A percentile compares a stretch with the other conserved stretches of the same genome.
phyloP scores from a whole-genome alignment of 2,113 vertebrate genomes.

The Osmerus eperlanus region DNA sequence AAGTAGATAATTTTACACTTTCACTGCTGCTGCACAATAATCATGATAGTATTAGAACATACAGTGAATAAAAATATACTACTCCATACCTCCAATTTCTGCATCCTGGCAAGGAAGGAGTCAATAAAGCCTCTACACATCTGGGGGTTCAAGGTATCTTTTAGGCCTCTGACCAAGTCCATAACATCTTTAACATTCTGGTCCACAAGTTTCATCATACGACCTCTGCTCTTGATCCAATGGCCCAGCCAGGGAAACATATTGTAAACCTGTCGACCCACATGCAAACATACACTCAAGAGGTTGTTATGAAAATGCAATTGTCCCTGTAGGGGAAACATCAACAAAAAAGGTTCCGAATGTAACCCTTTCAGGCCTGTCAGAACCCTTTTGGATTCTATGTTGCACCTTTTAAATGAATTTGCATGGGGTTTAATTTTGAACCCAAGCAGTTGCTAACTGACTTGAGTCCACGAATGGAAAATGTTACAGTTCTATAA shows the following conservation, averaged over 20 bases:
- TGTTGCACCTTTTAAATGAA: too few species aligned
- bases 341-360: too few species aligned
- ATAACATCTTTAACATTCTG: background rate
- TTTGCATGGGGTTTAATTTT: too few species aligned
- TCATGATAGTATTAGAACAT: background rate
- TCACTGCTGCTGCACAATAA: background rate
- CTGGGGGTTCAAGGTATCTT: constrained; percentile 54
- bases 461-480: too few species aligned
- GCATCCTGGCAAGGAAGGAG: constrained; percentile 58
- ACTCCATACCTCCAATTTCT: background rate
- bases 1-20: too few species aligned
- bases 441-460: too few species aligned
- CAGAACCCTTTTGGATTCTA: too few species aligned
- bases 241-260: constrained; percentile 56
- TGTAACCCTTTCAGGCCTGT: too few species aligned
- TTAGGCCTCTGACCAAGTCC: constrained; percentile 32
- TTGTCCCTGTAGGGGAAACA: too few species aligned
- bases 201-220: constrained; percentile 12
- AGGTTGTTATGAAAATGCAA: too few species aligned
- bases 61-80: background rate
- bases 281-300: background rate
- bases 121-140: constrained; percentile 55
- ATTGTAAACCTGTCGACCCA: constrained; percentile 60
- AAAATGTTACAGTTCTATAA: too few species aligned
- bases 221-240: constrained; percentile 43